Evolutionary conservation across 2,113 vertebrate genomes (phyloP).

Genomic region (Anarrhichthys ocellatus): DNA sequence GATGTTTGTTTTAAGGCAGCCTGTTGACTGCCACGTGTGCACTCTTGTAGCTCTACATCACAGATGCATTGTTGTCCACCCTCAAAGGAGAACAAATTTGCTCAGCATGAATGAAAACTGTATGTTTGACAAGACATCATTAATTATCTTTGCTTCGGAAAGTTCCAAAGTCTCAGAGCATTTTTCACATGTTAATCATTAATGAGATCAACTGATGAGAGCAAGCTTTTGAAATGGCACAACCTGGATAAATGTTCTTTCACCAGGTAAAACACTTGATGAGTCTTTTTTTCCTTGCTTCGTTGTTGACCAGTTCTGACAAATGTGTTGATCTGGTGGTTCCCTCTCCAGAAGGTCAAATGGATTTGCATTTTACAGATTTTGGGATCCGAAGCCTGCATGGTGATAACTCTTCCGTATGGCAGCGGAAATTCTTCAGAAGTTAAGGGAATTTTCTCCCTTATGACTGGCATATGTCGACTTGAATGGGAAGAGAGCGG

Average conservation of each 20-base stretch:
- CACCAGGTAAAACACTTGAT: slow-evolving; percentile 21
- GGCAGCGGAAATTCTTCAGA: no score
- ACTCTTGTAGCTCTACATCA: not conserved
- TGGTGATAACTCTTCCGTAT: no score
- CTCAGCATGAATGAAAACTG: slow-evolving; percentile 42
- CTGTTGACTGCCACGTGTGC: not conserved
- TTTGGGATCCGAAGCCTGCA: no score
- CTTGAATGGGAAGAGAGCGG: no score
- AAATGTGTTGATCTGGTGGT: slow-evolving; percentile 12
- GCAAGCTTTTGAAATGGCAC: slow-evolving; percentile 22
- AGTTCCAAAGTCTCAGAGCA: slow-evolving; percentile 33
- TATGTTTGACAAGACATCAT: slow-evolving; percentile 48
- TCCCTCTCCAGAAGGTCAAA: slow-evolving; percentile 11
- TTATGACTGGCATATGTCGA: no score
- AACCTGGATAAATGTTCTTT: slow-evolving; percentile 8
- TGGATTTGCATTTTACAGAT: not conserved
- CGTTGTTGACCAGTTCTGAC: not conserved
- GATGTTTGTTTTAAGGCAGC: not conserved
- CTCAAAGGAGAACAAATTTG: slow-evolving; percentile 53
- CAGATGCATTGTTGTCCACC: slow-evolving; percentile 11
- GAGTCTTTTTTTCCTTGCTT: not conserved
- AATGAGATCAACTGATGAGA: slow-evolving; percentile 39
- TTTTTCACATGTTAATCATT: slow-evolving; percentile 75
- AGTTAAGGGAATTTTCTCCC: no score
- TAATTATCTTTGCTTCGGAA: slow-evolving; percentile 60